These are phyloP conservation scores for Anableps anableps DNA, from an alignment of 2,797 vertebrate species.

Conservation along the genomic window DNA sequence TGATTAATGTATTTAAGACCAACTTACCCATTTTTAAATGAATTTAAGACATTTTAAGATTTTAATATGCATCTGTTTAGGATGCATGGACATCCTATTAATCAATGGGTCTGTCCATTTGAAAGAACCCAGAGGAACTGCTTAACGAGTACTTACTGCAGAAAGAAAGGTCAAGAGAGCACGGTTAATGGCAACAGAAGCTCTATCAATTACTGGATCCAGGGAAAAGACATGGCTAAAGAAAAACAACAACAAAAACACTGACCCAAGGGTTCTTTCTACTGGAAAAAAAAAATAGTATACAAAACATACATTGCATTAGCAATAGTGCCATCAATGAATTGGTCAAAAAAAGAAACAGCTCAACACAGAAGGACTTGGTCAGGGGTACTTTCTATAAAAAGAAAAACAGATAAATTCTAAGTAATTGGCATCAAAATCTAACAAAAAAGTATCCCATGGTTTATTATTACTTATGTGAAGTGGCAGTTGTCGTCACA, in stretches of 20 bases:
- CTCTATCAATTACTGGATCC: background rate
- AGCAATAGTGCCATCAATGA: background rate
- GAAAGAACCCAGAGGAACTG: background rate
- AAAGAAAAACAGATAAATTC: background rate
- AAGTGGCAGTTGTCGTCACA: conserved; percentile 19
- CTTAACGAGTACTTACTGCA: background rate
- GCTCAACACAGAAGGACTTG: background rate
- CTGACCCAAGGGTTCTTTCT: no score
- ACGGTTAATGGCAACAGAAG: background rate
- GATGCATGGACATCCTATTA: no score
- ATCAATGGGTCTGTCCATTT: no score
- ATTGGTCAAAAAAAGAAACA: background rate
- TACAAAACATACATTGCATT: background rate
- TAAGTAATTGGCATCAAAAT: conserved; percentile 16
- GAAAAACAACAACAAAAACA: no score
- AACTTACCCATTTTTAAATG: no score
- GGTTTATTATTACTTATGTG: conserved; percentile 46
- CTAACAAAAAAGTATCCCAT: conserved; percentile 33
- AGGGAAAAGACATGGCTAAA: background rate
- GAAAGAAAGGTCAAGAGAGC: background rate
- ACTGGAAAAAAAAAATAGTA: background rate
- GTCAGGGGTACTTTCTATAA: background rate
- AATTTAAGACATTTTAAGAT: no score
- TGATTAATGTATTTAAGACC: no score
- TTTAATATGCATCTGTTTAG: no score